Evolutionary conservation across 2,888 invertebrate species (phyloP), one percentile per base, ranked within the genome.

Genomic region (Ischnura elegans): DNA sequence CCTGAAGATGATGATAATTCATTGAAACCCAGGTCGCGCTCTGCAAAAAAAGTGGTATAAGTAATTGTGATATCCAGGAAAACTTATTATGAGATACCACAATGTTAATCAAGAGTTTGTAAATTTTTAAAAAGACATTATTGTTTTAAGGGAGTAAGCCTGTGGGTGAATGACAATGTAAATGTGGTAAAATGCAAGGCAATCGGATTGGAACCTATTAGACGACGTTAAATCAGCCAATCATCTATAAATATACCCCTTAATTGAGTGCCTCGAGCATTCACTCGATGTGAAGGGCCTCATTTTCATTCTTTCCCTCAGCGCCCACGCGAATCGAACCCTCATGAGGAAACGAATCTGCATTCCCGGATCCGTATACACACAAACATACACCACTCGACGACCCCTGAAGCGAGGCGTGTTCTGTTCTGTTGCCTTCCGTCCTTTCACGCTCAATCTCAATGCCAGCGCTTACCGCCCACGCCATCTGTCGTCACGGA

Each of bases 381-480:
- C 76, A 76, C 13, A 0, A 10, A 10, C 2, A 76, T 36, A 36
- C 10, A 13, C 76, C 13, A 21, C 55, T 4, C 19, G 16, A 10
- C 21, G 61, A 61, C 61, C 21, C 61, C 47, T 47, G 25, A 61
- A 51, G 51, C 51, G 61, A 61, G 61, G n/a, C 61, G 61, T 61
- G 16, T 61, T n/a, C n/a, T 61, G 6, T n/a, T 61, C 61, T n/a
- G 0, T 51, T 6, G 2, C 76, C 76, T 76, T 13, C 76, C 36
- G 76, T 76, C 76, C 76, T 36, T 36, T 61, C 61, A 2, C 61
- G 61, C 61, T 25, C n/a, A 25, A n/a, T 76, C 76, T 76, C 76
- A 76, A 76, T 76, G 76, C 76, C 76, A 76, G 36, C 76, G 76
- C 13, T n/a, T n/a, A n/a, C n/a, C 76, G 36, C 76, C 76, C 76